phyloP scores from a whole-genome alignment of 2,113 vertebrate species.

The Leptosomus discolor region DNA sequence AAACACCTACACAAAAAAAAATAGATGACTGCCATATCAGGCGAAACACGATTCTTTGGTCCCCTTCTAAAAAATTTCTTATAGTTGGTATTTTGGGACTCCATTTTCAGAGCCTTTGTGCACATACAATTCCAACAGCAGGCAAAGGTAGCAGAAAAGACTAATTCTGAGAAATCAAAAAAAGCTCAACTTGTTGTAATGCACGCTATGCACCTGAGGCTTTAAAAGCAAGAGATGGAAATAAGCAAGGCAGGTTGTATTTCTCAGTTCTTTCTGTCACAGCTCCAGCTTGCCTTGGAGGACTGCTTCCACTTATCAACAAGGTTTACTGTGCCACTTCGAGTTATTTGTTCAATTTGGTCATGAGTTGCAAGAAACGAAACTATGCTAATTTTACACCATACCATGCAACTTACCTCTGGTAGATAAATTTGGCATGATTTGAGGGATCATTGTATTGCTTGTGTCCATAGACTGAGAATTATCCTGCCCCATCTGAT shows the following conservation, averaged over 20 bases:
- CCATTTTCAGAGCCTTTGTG: background rate
- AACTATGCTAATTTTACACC: background rate
- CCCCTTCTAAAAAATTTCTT: background rate
- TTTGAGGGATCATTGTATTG: constrained; percentile 86
- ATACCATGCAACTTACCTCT: constrained; percentile 77
- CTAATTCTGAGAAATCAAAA: background rate
- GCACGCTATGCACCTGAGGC: background rate
- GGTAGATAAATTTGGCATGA: constrained; percentile 84
- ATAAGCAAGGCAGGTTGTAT: background rate
- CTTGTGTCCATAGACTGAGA: constrained; percentile 95
- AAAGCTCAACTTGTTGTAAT: background rate
- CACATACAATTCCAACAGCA: background rate
- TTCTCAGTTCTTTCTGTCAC: background rate
- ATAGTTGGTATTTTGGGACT: background rate
- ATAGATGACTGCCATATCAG: background rate
- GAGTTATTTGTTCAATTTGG: background rate
- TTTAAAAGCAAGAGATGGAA: background rate
- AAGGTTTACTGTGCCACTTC: background rate
- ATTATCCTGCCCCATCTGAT: constrained; percentile 91
- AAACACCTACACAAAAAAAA: background rate
- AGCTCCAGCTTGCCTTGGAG: background rate
- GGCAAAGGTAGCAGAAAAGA: background rate
- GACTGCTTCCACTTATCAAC: background rate
- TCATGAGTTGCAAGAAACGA: background rate
- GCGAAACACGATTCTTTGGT: background rate